Evolutionary conservation across 2,888 invertebrate species (phyloP).

Genomic region (Leptinotarsa haldemani): DNA sequence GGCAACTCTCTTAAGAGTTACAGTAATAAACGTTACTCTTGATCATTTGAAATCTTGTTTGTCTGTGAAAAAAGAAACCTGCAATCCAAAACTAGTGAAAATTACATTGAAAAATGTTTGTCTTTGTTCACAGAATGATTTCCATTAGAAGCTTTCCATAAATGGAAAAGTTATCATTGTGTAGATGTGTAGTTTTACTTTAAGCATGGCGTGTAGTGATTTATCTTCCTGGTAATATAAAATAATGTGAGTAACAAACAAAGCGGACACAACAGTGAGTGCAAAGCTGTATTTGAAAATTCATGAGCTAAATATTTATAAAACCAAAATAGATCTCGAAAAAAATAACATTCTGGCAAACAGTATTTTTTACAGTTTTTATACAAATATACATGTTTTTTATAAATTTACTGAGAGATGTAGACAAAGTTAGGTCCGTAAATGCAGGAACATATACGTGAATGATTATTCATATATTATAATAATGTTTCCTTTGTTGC

Average conservation of each 20-base stretch:
- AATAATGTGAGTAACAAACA: constrained; percentile 43
- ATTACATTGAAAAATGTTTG: background rate
- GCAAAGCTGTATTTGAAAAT: constrained; percentile 36
- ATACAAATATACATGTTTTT: no score
- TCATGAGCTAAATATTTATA: constrained; percentile 40
- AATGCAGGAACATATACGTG: no score
- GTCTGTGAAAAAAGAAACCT: background rate
- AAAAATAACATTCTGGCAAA: background rate
- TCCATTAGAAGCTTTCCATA: background rate
- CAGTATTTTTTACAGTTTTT: no score
- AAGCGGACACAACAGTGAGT: constrained; percentile 52
- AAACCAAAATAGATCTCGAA: constrained; percentile 21
- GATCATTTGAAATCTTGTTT: background rate
- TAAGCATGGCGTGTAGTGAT: constrained; percentile 19
- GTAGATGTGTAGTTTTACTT: background rate
- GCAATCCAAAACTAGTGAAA: background rate
- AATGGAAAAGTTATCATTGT: background rate
- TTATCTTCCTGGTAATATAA: background rate
- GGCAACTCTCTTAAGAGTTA: no score
- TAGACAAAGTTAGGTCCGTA: no score
- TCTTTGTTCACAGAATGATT: background rate
- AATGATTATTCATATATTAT: no score
- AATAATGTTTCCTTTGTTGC: no score
- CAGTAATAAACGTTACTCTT: background rate
- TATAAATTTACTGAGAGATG: no score